phyloP scores from a whole-genome alignment of 2,797 vertebrate genomes.

The Arremon aurantiirostris region DNA sequence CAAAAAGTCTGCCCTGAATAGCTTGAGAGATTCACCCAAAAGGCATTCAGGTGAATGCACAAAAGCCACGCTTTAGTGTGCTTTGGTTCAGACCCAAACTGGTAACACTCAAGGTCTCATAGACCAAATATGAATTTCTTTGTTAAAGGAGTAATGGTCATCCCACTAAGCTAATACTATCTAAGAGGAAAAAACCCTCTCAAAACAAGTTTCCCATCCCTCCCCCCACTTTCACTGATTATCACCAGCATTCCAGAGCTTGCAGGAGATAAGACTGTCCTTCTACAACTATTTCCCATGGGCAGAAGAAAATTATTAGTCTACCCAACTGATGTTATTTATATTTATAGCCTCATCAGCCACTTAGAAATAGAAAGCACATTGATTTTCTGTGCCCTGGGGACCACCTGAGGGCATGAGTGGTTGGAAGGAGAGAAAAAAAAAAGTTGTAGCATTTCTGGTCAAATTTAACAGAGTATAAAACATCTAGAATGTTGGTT shows the following conservation, averaged over 20 bases:
- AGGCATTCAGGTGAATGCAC: background rate
- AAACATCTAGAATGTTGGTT: background rate
- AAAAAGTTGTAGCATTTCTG: background rate
- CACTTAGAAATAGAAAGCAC: background rate
- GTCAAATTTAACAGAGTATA: background rate
- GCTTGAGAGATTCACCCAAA: background rate
- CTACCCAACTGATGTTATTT: background rate
- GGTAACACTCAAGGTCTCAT: background rate
- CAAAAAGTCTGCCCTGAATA: background rate
- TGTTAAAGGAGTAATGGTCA: background rate
- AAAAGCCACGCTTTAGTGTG: background rate
- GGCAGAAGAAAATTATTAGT: background rate
- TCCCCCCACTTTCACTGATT: background rate
- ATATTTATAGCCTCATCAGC: background rate
- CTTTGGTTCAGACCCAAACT: background rate
- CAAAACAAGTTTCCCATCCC: background rate
- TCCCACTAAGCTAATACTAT: background rate
- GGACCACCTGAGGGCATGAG: background rate
- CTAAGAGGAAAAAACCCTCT: fast-evolving
- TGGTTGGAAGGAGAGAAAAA: background rate
- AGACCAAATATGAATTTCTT: background rate
- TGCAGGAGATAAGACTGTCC: background rate
- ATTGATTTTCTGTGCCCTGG: background rate
- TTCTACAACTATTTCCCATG: background rate
- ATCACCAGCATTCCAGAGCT: background rate